phyloP scores from a whole-genome alignment of 1,140 invertebrate species.

The Caligus rogercresseyi region DNA sequence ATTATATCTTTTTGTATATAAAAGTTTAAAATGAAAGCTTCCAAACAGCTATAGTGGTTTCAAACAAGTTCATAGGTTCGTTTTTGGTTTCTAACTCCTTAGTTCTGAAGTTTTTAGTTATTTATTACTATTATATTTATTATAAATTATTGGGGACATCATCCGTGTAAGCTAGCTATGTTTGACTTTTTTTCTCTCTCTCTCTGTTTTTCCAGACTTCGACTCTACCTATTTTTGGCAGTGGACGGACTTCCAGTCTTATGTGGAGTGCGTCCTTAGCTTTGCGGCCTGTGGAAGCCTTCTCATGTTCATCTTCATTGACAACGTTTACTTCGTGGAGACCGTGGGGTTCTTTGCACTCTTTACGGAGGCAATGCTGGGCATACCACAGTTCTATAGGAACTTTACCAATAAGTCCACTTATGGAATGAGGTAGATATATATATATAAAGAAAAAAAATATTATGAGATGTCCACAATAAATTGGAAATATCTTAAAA shows the following conservation, averaged over 20 bases:
- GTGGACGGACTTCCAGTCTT: constrained; percentile 96
- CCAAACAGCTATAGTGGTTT: too few species aligned
- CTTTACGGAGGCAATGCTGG: constrained; percentile 89
- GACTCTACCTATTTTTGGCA: constrained; percentile 87
- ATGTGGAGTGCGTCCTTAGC: constrained; percentile 72
- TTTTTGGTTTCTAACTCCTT: too few species aligned
- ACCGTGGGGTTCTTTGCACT: constrained; percentile 77
- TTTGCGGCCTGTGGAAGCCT: constrained; percentile 63
- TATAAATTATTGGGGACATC: too few species aligned
- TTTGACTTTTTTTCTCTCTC: too few species aligned
- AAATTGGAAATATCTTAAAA: too few species aligned
- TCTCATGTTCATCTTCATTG: constrained; percentile 69
- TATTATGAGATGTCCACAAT: background rate
- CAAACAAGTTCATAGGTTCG: too few species aligned
- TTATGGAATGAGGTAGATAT: constrained; percentile 76
- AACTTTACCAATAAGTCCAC: constrained; percentile 80
- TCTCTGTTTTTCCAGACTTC: constrained; percentile 45
- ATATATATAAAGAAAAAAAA: constrained; percentile 5
- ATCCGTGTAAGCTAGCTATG: too few species aligned
- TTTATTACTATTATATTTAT: too few species aligned
- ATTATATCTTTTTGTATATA: too few species aligned
- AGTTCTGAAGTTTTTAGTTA: too few species aligned
- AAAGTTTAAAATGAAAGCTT: too few species aligned
- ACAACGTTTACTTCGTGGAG: constrained; percentile 64
- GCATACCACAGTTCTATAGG: constrained; percentile 72